Percentiles rank a stretch among this genome's conserved stretches.
These are phyloP conservation scores for Blastobasis adustella DNA, from an alignment of 2,888 invertebrate species.

Conservation along the genomic window DNA sequence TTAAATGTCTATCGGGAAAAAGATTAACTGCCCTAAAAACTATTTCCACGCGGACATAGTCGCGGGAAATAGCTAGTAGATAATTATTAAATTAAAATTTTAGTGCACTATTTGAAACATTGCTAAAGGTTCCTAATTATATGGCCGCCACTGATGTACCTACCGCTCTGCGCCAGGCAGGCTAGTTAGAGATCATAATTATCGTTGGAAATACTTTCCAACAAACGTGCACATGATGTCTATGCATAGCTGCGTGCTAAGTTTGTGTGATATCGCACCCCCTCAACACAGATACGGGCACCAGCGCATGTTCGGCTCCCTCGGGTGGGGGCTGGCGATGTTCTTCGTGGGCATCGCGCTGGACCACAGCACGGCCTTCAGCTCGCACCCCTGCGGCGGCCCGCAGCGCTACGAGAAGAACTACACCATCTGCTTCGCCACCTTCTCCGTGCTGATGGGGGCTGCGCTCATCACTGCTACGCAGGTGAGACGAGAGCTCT, in stretches of 20 bases:
- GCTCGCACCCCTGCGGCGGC: slow-evolving; percentile 91
- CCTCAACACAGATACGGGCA: slow-evolving; percentile 83
- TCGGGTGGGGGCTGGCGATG: slow-evolving; percentile 99
- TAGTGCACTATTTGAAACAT: too few species aligned
- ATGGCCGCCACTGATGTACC: too few species aligned
- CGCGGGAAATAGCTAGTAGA: too few species aligned
- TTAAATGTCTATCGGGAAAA: too few species aligned
- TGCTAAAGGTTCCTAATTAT: too few species aligned
- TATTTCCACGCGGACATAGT: too few species aligned
- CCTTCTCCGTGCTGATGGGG: slow-evolving; percentile 97
- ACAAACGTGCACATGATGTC: too few species aligned
- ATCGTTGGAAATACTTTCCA: too few species aligned
- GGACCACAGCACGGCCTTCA: slow-evolving; percentile 97
- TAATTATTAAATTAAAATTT: too few species aligned
- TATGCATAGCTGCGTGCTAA: background rate
- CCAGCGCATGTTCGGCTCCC: slow-evolving; percentile 97
- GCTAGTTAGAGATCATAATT: too few species aligned
- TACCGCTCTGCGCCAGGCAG: too few species aligned
- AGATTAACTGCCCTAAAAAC: too few species aligned
- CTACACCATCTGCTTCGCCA: slow-evolving; percentile 98
- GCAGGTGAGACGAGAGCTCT: slow-evolving; percentile 74
- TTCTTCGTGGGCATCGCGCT: slow-evolving; percentile 97
- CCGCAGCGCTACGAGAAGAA: slow-evolving; percentile 95
- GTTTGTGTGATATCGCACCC: background rate
- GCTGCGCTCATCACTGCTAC: slow-evolving; percentile 94